These are phyloP conservation scores for Exephanes ischioxanthus DNA, from an alignment of 2,888 invertebrate species.

Conservation along the genomic window DNA sequence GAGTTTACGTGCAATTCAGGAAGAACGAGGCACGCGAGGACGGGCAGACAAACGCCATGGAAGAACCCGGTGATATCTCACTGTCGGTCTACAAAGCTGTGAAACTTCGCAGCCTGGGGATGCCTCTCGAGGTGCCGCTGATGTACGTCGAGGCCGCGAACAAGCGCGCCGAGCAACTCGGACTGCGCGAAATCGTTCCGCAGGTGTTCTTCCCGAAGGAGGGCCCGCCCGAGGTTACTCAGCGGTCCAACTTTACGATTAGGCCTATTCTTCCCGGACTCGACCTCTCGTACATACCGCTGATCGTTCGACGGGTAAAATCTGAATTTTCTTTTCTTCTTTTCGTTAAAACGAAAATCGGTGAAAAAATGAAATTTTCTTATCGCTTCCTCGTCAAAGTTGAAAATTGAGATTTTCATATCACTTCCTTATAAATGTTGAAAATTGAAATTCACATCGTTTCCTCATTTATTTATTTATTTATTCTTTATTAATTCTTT, in stretches of 20 bases:
- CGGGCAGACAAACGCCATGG: conserved; percentile 59
- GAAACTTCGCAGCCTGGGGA: conserved; percentile 87
- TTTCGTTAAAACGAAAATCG: not conserved
- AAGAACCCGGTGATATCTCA: conserved; percentile 82
- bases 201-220: conserved; percentile 52
- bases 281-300: conserved; percentile 87
- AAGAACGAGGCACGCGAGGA: conserved; percentile 80
- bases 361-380: no score
- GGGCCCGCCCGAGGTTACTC: conserved; percentile 71
- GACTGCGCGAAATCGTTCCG: conserved; percentile 54
- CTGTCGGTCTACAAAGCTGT: conserved; percentile 91
- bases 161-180: conserved; percentile 73
- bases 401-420: no score
- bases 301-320: conserved; percentile 87
- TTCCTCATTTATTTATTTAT: no score
- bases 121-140: conserved; percentile 85
- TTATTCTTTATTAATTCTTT: no score
- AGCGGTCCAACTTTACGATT: conserved; percentile 78
- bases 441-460: no score
- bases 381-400: no score
- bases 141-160: conserved; percentile 79
- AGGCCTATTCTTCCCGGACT: conserved; percentile 87
- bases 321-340: not conserved
- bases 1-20: conserved; percentile 90
- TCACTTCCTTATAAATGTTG: no score